Percentiles rank a stretch among this genome's conserved stretches.
Evolutionary conservation across 2,113 vertebrate genomes (phyloP).

Genomic region (Illadopsis cleaveri): DNA sequence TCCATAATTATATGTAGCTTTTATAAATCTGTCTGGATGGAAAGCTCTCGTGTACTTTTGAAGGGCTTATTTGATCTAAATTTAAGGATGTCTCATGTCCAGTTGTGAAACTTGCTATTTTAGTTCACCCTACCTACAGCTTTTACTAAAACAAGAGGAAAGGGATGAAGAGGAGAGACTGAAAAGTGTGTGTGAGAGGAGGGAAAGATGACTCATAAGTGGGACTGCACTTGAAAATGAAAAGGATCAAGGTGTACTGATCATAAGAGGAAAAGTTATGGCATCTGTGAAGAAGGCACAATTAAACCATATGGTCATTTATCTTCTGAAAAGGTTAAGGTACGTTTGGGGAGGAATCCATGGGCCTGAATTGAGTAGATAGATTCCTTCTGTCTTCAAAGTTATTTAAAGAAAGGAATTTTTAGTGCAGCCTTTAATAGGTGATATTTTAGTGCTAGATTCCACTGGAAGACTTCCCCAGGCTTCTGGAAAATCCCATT

Average conservation of each 20-base stretch:
- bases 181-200: background rate
- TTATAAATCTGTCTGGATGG: conserved; percentile 27
- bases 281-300: background rate
- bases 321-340: background rate
- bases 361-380: background rate
- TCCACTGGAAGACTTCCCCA: conserved; percentile 6
- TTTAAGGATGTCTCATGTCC: conserved; percentile 51
- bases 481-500: conserved; percentile 44
- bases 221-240: background rate
- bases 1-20: conserved; percentile 53
- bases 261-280: background rate
- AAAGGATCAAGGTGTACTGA: background rate
- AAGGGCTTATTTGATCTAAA: conserved; percentile 50
- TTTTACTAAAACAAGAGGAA: conserved; percentile 47
- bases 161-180: background rate
- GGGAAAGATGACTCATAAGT: conserved; percentile 23
- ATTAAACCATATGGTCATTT: background rate
- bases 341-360: background rate
- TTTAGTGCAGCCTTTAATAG: conserved; percentile 19
- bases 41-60: background rate
- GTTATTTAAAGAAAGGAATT: conserved; percentile 38
- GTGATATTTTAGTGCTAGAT: conserved; percentile 10
- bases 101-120: conserved; percentile 60
- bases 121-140: conserved; percentile 29
- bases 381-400: background rate